phyloP scores from a whole-genome alignment of 35 echinoderm and acorn worm species.

The Strongylocentrotus purpuratus region DNA sequence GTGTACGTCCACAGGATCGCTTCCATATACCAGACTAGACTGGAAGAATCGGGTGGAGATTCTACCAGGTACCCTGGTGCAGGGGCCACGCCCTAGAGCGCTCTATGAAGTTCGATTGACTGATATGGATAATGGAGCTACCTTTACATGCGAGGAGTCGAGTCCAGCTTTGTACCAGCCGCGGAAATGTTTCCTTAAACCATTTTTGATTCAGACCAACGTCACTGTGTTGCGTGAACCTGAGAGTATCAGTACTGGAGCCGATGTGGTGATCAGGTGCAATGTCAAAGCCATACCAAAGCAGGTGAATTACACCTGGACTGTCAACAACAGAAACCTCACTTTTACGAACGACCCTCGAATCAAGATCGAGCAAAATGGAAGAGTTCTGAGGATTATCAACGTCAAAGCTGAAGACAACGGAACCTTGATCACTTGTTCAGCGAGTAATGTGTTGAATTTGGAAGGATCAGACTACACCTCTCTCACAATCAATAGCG shows the following conservation, averaged over 20 bases:
- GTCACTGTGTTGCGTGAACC: slow-evolving; percentile 39
- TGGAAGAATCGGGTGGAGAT: slow-evolving; percentile 65
- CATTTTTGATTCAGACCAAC: slow-evolving; percentile 62
- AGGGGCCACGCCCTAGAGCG: slow-evolving; percentile 42
- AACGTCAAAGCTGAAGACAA: slow-evolving; percentile 19
- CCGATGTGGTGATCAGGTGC: slow-evolving; percentile 48
- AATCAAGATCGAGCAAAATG: not conserved
- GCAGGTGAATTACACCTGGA: slow-evolving; percentile 70
- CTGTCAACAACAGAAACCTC: slow-evolving; percentile 44
- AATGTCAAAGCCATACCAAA: slow-evolving; percentile 41
- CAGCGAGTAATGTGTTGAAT: slow-evolving; percentile 14
- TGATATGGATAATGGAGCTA: slow-evolving; percentile 68
- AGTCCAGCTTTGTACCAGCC: slow-evolving; percentile 47
- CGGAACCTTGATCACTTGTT: slow-evolving; percentile 26
- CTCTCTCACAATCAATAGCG: slow-evolving; percentile 6
- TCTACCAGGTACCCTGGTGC: slow-evolving; percentile 49
- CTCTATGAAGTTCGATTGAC: slow-evolving; percentile 65
- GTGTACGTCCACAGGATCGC: slow-evolving; percentile 54
- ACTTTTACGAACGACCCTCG: not conserved
- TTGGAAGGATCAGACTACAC: not conserved
- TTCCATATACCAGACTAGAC: slow-evolving; percentile 59
- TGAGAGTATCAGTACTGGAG: slow-evolving; percentile 34
- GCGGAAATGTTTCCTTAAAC: slow-evolving; percentile 58
- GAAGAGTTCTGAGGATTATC: not conserved
- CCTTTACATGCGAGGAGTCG: slow-evolving; percentile 60